Evolutionary conservation across 2,113 vertebrate genomes (phyloP).

Genomic region (Calidris pugnax): DNA sequence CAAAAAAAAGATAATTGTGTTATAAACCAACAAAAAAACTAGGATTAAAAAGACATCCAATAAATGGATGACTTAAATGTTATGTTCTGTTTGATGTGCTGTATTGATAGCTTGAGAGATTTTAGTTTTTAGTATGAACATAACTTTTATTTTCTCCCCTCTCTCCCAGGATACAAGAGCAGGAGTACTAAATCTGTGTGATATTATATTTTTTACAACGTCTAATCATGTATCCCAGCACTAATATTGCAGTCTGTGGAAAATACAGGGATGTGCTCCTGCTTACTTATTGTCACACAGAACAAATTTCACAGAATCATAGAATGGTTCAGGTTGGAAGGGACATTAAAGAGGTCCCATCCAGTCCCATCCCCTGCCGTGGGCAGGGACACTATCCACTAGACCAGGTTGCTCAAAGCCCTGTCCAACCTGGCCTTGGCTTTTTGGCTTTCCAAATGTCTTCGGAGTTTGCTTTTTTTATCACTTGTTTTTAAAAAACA

Average conservation of each 20-base stretch:
- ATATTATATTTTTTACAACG: neutral
- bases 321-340: neutral
- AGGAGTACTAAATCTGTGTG: neutral
- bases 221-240: neutral
- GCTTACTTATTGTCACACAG: neutral
- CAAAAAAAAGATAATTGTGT: neutral
- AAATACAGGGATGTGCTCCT: neutral
- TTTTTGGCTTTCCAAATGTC: neutral
- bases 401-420: neutral
- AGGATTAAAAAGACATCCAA: neutral
- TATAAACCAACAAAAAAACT: neutral
- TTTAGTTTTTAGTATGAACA: neutral
- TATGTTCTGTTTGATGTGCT: neutral
- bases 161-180: neutral
- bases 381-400: neutral
- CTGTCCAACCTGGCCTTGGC: neutral
- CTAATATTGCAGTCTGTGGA: neutral
- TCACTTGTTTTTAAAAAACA: neutral
- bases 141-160: conserved; percentile 17
- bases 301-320: neutral
- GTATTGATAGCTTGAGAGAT: neutral
- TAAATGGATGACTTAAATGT: neutral
- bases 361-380: neutral
- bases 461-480: neutral
- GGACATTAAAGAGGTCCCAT: neutral